Evolutionary conservation across 2,113 vertebrate genomes (phyloP).

Genomic region (Hemiprocne comata): DNA sequence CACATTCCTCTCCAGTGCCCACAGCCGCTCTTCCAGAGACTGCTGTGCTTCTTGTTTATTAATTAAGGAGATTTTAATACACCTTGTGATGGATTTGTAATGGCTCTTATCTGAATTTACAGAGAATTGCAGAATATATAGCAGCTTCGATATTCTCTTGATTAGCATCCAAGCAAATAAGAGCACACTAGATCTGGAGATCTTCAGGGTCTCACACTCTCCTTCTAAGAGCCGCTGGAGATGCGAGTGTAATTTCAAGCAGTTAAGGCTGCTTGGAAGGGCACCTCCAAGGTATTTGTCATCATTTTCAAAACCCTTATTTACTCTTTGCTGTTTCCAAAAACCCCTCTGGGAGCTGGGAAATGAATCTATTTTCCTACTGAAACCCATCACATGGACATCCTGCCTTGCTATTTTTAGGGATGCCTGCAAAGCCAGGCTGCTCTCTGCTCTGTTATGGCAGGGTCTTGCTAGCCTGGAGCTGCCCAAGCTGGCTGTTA

Average conservation of each 20-base stretch:
- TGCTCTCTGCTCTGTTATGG: not conserved
- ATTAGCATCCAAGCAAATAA: conserved; percentile 9
- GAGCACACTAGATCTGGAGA: not conserved
- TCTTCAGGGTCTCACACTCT: not conserved
- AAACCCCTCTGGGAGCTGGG: not conserved
- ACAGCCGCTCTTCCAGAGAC: not conserved
- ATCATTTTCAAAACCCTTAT: not conserved
- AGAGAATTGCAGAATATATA: not conserved
- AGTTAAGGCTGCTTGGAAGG: not conserved
- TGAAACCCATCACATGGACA: not conserved
- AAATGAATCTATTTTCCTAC: conserved; percentile 23
- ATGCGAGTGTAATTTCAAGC: not conserved
- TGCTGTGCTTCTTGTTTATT: not conserved
- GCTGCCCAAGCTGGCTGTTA: not conserved
- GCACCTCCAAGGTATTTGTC: conserved; percentile 10
- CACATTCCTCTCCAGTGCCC: not conserved
- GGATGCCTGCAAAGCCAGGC: not conserved
- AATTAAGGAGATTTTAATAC: conserved; percentile 4
- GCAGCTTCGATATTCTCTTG: not conserved
- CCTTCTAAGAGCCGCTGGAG: not conserved
- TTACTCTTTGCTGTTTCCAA: not conserved
- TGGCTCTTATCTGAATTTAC: conserved; percentile 17
- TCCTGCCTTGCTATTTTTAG: conserved; percentile 5
- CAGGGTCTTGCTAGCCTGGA: not conserved
- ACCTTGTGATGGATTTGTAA: conserved; percentile 24